Conservation (phyloP, 2,113 vertebrate genomes). For the Elachura formosa region DNA sequence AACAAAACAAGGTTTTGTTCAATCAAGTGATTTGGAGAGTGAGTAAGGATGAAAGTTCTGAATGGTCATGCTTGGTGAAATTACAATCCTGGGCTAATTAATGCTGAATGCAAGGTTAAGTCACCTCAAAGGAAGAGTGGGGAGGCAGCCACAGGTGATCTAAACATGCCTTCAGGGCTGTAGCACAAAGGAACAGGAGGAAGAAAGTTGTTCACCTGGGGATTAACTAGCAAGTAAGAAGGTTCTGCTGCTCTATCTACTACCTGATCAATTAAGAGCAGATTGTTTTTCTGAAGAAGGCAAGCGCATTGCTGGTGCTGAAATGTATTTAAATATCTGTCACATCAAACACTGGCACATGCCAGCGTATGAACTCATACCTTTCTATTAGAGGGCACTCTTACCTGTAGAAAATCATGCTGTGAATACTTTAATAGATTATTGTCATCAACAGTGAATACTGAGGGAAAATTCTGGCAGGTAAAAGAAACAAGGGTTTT, state of each 20-base stretch:
- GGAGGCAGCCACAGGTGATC: background rate
- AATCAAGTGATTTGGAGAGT: background rate
- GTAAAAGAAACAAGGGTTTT: background rate
- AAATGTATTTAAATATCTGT: background rate
- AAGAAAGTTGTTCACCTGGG: background rate
- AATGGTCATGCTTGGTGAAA: background rate
- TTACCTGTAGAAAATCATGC: background rate
- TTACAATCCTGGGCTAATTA: background rate
- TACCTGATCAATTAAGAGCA: background rate
- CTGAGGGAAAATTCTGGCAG: background rate
- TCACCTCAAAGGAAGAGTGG: background rate
- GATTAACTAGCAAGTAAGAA: background rate
- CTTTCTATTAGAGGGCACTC: background rate
- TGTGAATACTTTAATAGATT: background rate
- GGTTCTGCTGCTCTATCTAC: background rate
- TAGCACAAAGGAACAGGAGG: background rate
- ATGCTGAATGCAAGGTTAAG: background rate
- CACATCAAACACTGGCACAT: background rate
- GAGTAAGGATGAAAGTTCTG: background rate
- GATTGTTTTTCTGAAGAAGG: background rate
- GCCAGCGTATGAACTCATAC: background rate
- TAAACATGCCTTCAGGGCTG: background rate
- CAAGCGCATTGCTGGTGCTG: background rate
- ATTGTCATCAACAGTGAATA: background rate
- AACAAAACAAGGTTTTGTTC: background rate